Percentiles rank a stretch among this genome's conserved stretches.
Evolutionary conservation across 2,113 vertebrate species (phyloP).

Genomic region (Amblyornis subalaris): DNA sequence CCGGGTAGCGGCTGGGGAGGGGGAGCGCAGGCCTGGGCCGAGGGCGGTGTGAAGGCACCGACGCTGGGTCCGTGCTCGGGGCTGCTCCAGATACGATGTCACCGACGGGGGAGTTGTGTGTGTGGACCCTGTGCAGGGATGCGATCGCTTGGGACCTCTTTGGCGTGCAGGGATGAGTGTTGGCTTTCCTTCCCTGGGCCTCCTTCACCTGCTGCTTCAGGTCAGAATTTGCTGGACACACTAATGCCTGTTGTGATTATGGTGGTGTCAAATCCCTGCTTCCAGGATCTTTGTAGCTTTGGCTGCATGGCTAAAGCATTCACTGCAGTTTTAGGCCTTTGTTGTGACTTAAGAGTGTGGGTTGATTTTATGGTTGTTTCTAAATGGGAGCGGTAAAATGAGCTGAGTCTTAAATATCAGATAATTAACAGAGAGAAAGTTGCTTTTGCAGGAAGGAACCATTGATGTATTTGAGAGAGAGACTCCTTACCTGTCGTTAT

Average conservation of each 20-base stretch:
- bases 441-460: neutral
- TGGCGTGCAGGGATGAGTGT: neutral
- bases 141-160: neutral
- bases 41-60: neutral
- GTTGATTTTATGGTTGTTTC: neutral
- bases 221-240: neutral
- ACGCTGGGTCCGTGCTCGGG: neutral
- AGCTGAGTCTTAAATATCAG: neutral
- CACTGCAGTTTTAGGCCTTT: neutral
- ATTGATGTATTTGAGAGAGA: neutral
- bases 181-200: neutral
- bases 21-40: neutral
- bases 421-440: neutral
- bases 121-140: neutral
- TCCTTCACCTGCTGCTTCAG: constrained; percentile 14
- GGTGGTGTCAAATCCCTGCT: neutral
- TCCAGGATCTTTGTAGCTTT: neutral
- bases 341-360: neutral
- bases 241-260: neutral
- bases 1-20: neutral
- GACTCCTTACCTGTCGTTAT: neutral
- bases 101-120: neutral
- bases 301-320: neutral
- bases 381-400: neutral
- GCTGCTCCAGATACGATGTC: neutral